Base-by-base conservation (phyloP, 1,140 invertebrate species). In the Zaprionus lachaisei region DNA sequence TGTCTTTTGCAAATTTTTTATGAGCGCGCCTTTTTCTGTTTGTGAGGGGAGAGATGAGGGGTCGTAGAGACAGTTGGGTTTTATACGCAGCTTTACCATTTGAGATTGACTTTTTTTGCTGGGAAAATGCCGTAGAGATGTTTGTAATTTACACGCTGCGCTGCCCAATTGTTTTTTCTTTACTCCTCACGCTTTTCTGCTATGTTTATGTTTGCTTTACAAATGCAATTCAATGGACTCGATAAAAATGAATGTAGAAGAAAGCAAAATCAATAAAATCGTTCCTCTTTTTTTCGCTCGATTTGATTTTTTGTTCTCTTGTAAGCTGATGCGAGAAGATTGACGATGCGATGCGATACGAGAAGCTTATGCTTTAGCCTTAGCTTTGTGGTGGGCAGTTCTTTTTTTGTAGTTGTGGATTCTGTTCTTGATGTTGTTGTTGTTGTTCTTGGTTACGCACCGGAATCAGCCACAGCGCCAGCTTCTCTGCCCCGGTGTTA, bases 261-360 rank as follows among this genome's bases (percentile, higher is more conserved):
- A 76, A 74, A 83, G 85, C 77, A 87, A 87, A 87, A 87, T 87
- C 84, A 79, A 87, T 87, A 87, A 81, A 74, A 62, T 71, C 47
- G 55, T 72, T 72, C 68, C 74, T 89, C 79, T 89, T 70, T 60
- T 44, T 47, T 37, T 26, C 47, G 22, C 20, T 28, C n/a, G 17
- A 37, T 34, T 37, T 47, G 34, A 24, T 62, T n/a, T 17, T 62
- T 15, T 17, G n/a, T 55, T 20, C 60, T 68, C 37, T 60, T 51
- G 66, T 58, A 68, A 61, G 51, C 65, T 49, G 49, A 44, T 15
- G n/a, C n/a, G 55, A 41, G 49, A 61, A 54, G 58, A 20, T 69
- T 55, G 34, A 34, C 55, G 47, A 51, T 51, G 17, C 31, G 47
- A 51, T 60, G 49, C 15, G 47, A 49, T 55, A 49, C 49, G 38